These are phyloP conservation scores for Argyresthia albistria DNA, from an alignment of 2,888 invertebrate genomes.

Conservation along the genomic window DNA sequence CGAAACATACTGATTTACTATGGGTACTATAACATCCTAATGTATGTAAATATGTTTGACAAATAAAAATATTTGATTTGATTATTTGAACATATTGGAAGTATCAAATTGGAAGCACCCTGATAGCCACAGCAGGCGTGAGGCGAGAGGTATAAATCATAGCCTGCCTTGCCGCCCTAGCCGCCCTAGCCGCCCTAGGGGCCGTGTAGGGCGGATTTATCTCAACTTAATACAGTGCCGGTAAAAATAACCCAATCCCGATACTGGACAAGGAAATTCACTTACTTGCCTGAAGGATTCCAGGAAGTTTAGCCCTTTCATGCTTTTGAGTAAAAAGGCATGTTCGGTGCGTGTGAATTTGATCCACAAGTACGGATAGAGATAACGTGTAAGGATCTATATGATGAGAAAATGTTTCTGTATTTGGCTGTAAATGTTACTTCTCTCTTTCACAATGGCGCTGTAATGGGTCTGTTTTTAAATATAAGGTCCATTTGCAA, in stretches of 20 bases:
- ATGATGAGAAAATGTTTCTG: no score
- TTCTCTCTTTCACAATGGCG: no score
- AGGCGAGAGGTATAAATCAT: constrained; percentile 43
- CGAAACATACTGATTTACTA: no score
- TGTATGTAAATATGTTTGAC: no score
- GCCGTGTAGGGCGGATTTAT: constrained; percentile 18
- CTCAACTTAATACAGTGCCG: constrained; percentile 60
- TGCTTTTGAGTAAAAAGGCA: neutral
- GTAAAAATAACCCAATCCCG: constrained; percentile 53
- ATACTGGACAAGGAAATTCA: constrained; percentile 39
- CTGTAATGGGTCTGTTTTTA: no score
- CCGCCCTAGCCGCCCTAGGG: constrained; percentile 20
- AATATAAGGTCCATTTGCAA: no score
- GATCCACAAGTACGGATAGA: neutral
- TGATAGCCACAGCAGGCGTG: constrained; percentile 1
- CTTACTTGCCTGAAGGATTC: constrained; percentile 8
- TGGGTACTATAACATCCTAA: no score
- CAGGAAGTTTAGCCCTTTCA: neutral
- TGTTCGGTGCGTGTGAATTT: neutral
- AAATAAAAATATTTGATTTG: no score
- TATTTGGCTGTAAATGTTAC: no score
- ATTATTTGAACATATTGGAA: neutral
- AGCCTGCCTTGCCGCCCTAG: constrained; percentile 25
- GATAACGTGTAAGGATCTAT: no score
- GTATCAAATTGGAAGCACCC: neutral